Evolutionary conservation across 2,888 invertebrate species (phyloP).

Genomic region (Tetheella fluctuosa): DNA sequence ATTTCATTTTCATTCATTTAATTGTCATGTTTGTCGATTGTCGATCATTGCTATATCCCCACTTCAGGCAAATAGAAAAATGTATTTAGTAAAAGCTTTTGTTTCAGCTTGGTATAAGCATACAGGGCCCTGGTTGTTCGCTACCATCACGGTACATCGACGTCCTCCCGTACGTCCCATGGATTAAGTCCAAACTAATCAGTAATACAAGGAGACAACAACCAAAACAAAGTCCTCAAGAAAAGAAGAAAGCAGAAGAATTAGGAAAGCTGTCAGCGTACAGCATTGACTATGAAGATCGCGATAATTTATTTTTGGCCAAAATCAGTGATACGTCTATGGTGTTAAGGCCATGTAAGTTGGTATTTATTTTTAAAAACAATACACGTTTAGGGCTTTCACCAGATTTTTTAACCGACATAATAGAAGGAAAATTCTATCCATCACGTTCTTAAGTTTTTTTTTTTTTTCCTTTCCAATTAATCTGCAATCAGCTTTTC

Average conservation of each 20-base stretch:
- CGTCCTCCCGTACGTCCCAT: neutral
- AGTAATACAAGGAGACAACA: neutral
- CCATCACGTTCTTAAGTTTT: no score
- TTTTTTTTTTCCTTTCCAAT: no score
- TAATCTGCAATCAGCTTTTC: no score
- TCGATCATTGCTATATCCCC: no score
- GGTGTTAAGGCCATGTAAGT: neutral
- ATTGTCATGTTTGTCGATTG: no score
- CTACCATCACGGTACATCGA: slow-evolving; percentile 46
- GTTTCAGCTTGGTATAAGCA: slow-evolving; percentile 57
- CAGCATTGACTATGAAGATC: slow-evolving; percentile 31
- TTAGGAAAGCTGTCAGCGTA: neutral
- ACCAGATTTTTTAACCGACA: no score
- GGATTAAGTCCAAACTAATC: neutral
- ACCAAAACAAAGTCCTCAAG: neutral
- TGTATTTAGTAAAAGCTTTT: neutral
- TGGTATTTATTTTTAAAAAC: no score
- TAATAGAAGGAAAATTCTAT: no score
- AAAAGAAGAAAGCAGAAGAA: no score
- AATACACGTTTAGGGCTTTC: no score
- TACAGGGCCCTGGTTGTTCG: slow-evolving; percentile 61
- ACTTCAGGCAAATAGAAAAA: no score
- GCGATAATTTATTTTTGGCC: neutral
- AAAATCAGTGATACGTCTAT: neutral
- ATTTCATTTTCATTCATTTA: no score